Conservation (phyloP, 2,113 vertebrate genomes). For the Cavia aperea region DNA sequence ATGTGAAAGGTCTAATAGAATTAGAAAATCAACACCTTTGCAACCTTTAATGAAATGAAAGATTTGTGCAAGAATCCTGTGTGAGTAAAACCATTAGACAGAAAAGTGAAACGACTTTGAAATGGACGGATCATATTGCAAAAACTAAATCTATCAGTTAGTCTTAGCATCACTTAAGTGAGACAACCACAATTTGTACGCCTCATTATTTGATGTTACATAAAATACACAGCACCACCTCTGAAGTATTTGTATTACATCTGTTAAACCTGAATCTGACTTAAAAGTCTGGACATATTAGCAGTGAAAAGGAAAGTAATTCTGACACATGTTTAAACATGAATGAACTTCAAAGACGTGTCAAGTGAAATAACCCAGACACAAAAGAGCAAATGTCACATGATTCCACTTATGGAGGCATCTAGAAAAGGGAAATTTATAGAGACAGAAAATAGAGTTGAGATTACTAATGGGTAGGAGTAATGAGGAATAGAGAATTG, state of each 20-base stretch:
- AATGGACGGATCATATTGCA: neutral
- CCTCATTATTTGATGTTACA: neutral
- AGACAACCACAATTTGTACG: neutral
- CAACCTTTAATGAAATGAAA: neutral
- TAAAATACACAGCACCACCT: neutral
- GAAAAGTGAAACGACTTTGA: neutral
- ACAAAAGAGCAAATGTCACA: neutral
- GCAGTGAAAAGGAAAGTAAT: neutral
- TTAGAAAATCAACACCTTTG: neutral
- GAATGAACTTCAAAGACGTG: neutral
- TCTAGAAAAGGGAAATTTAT: neutral
- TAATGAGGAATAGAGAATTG: neutral
- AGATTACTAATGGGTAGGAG: neutral
- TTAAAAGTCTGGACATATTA: neutral
- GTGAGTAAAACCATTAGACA: neutral
- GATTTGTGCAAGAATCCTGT: neutral
- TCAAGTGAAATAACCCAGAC: neutral
- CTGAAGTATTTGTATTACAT: neutral
- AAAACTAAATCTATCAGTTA: neutral
- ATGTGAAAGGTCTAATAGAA: neutral
- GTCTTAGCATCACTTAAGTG: neutral
- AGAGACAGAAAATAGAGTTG: neutral
- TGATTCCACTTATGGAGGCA: neutral
- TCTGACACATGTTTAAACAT: neutral
- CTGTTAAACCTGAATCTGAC: conserved; percentile 4